These are phyloP conservation scores for Chloroclystis v-ata DNA, from an alignment of 2,888 invertebrate species.

Conservation along the genomic window DNA sequence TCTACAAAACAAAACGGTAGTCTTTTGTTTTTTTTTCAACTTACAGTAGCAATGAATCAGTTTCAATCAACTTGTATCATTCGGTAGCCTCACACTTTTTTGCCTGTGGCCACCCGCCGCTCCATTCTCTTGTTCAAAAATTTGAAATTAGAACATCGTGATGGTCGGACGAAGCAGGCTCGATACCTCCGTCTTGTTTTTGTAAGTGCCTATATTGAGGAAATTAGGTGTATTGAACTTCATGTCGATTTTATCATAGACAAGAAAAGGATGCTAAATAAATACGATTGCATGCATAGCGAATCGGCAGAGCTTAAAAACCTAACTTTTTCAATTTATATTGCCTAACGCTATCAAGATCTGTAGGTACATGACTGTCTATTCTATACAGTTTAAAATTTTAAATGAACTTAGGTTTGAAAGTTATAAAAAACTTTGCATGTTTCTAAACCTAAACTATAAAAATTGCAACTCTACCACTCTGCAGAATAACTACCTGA, in stretches of 20 bases:
- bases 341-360: no score
- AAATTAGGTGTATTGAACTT: slow-evolving; percentile 39
- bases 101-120: slow-evolving; percentile 11
- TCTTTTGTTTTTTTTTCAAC: not conserved
- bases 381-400: no score
- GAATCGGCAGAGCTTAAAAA: no score
- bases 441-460: no score
- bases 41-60: slow-evolving; percentile 32
- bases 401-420: no score
- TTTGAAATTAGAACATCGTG: slow-evolving; percentile 33
- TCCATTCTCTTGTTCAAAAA: slow-evolving; percentile 25
- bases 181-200: slow-evolving; percentile 36
- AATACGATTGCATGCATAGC: no score
- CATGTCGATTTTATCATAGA: slow-evolving; percentile 20
- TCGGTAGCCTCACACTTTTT: not conserved
- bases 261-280: not conserved
- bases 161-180: slow-evolving; percentile 37
- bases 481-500: no score
- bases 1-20: not conserved
- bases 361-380: no score
- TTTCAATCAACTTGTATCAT: not conserved
- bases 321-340: no score
- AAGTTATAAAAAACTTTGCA: no score
- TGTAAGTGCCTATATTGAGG: slow-evolving; percentile 34
- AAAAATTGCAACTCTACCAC: no score